Percentiles rank a stretch among this genome's conserved stretches.
Conservation (phyloP, 2,113 vertebrate species). For the Oophaga pumilio region DNA sequence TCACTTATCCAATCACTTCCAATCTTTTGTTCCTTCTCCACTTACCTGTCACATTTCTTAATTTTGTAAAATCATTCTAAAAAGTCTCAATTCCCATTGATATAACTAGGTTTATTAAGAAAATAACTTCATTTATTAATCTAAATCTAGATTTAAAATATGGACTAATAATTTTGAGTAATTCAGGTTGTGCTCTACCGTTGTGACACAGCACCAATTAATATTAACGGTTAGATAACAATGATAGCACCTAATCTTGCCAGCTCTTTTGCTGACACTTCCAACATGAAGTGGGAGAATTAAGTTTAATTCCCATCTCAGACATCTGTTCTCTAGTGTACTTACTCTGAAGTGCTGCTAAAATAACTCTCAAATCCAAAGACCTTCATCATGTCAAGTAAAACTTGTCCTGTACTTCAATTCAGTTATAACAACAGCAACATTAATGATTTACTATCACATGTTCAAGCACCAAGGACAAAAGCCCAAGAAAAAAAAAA, state of each 20-base stretch:
- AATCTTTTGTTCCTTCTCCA: too few relatives aligned
- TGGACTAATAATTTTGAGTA: background rate
- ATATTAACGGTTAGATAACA: constrained; percentile 37
- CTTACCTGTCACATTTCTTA: too few relatives aligned
- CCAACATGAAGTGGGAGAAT: constrained; percentile 50
- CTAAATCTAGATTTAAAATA: background rate
- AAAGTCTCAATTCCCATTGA: too few relatives aligned
- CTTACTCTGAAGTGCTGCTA: constrained; percentile 50
- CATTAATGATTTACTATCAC: constrained; percentile 29
- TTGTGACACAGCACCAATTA: constrained; percentile 25
- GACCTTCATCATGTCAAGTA: constrained; percentile 43
- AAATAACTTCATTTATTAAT: background rate
- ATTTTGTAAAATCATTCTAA: too few relatives aligned
- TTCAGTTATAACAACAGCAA: constrained; percentile 41
- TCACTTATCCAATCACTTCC: too few relatives aligned
- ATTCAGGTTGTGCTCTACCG: background rate
- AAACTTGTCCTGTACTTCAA: constrained; percentile 40
- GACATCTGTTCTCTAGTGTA: constrained; percentile 49
- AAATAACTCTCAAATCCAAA: constrained; percentile 37
- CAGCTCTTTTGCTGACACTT: constrained; percentile 32
- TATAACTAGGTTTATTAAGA: too few relatives aligned
- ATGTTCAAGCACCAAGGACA: background rate
- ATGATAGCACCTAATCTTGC: constrained; percentile 22
- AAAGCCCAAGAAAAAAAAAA: background rate
- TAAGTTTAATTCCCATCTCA: constrained; percentile 49